Conservation (phyloP, 2,797 vertebrate species). For the Pantherophis vulpinus region DNA sequence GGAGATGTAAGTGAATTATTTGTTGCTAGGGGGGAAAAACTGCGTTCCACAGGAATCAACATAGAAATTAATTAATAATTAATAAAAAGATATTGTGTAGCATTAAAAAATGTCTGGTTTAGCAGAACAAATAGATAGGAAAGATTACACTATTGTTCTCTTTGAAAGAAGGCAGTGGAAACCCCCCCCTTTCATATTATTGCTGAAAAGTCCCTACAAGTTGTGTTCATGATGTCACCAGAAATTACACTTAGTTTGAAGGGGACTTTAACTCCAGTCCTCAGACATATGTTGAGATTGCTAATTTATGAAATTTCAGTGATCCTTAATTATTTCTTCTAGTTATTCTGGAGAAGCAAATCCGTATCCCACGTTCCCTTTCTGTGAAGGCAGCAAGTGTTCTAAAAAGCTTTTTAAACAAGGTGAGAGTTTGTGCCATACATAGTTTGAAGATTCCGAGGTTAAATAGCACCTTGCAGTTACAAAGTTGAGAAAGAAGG, state of each 20-base stretch:
- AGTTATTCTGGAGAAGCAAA: slow-evolving; percentile 99
- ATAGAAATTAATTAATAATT: neutral
- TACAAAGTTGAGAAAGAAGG: neutral
- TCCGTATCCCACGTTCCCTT: slow-evolving; percentile 94
- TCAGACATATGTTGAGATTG: neutral
- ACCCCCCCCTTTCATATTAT: neutral
- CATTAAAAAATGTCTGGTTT: neutral
- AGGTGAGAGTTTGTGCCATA: slow-evolving; percentile 74
- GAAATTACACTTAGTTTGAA: neutral
- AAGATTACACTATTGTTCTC: neutral
- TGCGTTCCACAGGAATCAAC: too few species aligned
- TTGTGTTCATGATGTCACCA: neutral
- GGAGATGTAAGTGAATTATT: neutral
- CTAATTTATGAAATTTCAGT: slow-evolving; percentile 15
- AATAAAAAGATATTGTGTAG: neutral
- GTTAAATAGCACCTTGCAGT: neutral
- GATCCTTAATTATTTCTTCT: slow-evolving; percentile 40
- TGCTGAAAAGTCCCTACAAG: neutral
- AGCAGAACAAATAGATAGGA: neutral
- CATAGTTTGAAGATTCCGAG: neutral
- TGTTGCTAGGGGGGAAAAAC: neutral
- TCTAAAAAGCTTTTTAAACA: slow-evolving; percentile 98
- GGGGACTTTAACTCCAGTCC: neutral
- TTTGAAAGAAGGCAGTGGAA: neutral
- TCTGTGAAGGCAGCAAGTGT: slow-evolving; percentile 99